Evolutionary conservation across 2,113 vertebrate genomes (phyloP).

Genomic region (Rostratula benghalensis): DNA sequence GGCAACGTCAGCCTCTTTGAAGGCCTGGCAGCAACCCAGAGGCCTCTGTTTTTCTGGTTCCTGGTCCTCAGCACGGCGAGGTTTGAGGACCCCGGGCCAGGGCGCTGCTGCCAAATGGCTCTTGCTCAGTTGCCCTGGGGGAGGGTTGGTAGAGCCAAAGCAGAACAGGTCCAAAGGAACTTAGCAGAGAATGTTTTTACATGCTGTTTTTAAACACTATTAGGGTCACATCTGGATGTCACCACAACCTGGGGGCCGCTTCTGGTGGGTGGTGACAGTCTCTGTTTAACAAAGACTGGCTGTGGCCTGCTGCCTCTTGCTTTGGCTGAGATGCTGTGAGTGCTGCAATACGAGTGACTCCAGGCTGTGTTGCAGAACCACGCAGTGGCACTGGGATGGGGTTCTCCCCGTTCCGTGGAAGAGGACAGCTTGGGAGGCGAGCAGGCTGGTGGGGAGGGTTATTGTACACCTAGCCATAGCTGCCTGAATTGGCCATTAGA

Average conservation of each 20-base stretch:
- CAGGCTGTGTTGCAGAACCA: background rate
- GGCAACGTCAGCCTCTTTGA: background rate
- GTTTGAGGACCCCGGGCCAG: background rate
- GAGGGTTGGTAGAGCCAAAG: background rate
- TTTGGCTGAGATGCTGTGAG: background rate
- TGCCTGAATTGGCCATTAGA: background rate
- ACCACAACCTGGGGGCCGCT: background rate
- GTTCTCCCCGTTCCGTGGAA: rapidly evolving
- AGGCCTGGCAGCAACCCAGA: background rate
- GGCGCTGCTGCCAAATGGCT: background rate
- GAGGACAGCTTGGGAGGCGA: background rate
- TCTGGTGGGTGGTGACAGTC: background rate
- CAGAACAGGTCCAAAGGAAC: background rate
- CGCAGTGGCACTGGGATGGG: background rate
- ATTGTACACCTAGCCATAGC: rapidly evolving
- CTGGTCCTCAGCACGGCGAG: background rate
- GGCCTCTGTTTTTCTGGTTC: background rate
- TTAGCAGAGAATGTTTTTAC: background rate
- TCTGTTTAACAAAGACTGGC: background rate
- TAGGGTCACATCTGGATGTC: background rate
- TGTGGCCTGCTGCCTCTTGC: background rate
- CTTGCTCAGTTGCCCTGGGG: background rate
- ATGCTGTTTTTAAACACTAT: background rate
- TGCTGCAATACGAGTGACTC: background rate
- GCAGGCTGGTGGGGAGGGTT: background rate